phyloP scores from a whole-genome alignment of 1,140 invertebrate species.

The Apolygus lucorum region DNA sequence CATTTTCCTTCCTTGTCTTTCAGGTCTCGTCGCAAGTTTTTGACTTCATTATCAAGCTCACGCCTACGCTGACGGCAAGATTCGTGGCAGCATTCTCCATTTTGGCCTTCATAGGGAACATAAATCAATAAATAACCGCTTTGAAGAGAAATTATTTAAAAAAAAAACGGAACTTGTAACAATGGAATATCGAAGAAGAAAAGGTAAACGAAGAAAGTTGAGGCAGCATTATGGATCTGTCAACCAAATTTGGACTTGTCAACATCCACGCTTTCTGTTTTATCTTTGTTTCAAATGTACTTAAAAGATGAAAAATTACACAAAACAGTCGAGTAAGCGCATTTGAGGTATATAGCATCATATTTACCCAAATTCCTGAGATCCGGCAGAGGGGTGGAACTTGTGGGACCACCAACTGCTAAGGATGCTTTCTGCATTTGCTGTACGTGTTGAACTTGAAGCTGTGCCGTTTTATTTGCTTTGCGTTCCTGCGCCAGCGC shows the following conservation, averaged over 20 bases:
- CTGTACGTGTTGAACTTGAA: constrained; percentile 2
- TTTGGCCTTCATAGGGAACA: background rate
- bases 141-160: constrained; percentile 21
- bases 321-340: no score
- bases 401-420: background rate
- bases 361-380: background rate
- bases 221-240: no score
- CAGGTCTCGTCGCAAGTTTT: constrained; percentile 62
- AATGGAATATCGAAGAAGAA: no score
- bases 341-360: no score
- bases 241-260: no score
- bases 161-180: no score
- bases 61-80: constrained; percentile 60
- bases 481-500: constrained; percentile 69
- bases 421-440: background rate
- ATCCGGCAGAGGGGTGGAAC: constrained; percentile 8
- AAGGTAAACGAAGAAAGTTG: no score
- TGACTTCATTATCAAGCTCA: constrained; percentile 70
- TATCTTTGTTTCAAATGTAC: no score
- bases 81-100: constrained; percentile 60
- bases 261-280: no score
- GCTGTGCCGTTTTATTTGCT: constrained; percentile 44
- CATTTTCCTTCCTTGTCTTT: constrained; percentile 64
- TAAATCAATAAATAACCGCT: no score
- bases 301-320: no score